phyloP scores from a whole-genome alignment of 2,113 vertebrate genomes.

The Semnornis frantzii region DNA sequence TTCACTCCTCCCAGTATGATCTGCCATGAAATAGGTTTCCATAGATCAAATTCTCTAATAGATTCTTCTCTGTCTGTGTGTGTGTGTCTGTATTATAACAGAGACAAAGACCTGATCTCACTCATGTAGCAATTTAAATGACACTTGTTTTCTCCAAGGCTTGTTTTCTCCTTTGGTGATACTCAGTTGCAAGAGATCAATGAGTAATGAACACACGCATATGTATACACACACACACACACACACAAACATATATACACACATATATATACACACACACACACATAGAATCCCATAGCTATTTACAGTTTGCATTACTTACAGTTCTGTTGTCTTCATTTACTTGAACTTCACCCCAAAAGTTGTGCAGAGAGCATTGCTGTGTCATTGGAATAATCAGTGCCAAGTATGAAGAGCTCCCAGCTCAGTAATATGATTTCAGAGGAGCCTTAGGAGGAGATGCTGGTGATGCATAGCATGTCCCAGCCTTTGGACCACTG shows the following conservation, averaged over 20 bases:
- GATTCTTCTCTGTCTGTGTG: neutral
- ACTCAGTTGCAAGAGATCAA: neutral
- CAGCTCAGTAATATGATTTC: neutral
- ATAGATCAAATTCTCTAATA: neutral
- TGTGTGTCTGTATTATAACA: accelerated
- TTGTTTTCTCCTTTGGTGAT: neutral
- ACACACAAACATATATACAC: too few relatives aligned
- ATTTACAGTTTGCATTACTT: neutral
- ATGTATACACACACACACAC: too few relatives aligned
- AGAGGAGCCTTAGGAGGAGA: neutral
- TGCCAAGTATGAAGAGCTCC: neutral
- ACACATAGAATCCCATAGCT: too few relatives aligned
- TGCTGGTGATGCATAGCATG: neutral
- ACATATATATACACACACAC: too few relatives aligned
- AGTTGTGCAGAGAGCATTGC: neutral
- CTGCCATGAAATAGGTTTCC: neutral
- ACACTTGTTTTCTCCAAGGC: conserved; percentile 1
- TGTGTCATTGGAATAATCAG: neutral
- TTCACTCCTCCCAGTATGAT: neutral
- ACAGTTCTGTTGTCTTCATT: neutral
- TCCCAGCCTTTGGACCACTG: neutral
- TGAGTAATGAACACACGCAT: neutral
- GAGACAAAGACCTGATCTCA: neutral
- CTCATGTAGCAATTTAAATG: neutral
- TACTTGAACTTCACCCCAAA: neutral